phyloP scores from a whole-genome alignment of 2,797 vertebrate species.

The Adrianichthys oophorus region DNA sequence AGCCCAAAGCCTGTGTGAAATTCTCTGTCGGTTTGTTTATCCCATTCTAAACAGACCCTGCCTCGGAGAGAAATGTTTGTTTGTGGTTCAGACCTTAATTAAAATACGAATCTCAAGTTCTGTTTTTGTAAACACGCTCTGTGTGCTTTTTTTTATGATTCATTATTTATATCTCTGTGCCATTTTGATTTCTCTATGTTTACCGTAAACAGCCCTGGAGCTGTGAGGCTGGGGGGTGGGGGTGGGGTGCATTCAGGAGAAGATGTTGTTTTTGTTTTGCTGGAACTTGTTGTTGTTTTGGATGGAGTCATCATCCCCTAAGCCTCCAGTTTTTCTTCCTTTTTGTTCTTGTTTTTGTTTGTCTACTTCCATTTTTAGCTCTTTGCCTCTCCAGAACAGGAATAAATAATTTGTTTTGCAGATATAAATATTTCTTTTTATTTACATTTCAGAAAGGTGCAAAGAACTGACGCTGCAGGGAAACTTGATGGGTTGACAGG shows the following conservation, averaged over 20 bases:
- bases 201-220: slow-evolving; percentile 79
- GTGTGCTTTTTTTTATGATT: slow-evolving; percentile 71
- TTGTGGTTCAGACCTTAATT: slow-evolving; percentile 85
- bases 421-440: slow-evolving; percentile 8
- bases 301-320: slow-evolving; percentile 53
- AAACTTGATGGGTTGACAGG: background rate
- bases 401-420: slow-evolving; percentile 5
- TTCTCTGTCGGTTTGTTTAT: slow-evolving; percentile 86
- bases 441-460: background rate
- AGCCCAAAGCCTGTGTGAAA: slow-evolving; percentile 84
- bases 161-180: slow-evolving; percentile 81
- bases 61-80: slow-evolving; percentile 87
- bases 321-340: slow-evolving; percentile 30
- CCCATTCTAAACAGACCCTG: slow-evolving; percentile 82
- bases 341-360: slow-evolving; percentile 38
- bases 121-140: slow-evolving; percentile 79
- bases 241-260: slow-evolving; percentile 59
- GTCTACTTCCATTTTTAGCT: slow-evolving; percentile 50
- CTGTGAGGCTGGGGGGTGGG: slow-evolving; percentile 63
- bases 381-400: slow-evolving; percentile 11
- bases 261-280: slow-evolving; percentile 67
- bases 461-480: background rate
- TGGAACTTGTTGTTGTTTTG: slow-evolving; percentile 63
- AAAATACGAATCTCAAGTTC: slow-evolving; percentile 82
- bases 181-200: slow-evolving; percentile 83